Percentiles rank a stretch among this genome's conserved stretches.
Conservation (phyloP, 1,140 invertebrate genomes). For the Zelostemma sp. region DNA sequence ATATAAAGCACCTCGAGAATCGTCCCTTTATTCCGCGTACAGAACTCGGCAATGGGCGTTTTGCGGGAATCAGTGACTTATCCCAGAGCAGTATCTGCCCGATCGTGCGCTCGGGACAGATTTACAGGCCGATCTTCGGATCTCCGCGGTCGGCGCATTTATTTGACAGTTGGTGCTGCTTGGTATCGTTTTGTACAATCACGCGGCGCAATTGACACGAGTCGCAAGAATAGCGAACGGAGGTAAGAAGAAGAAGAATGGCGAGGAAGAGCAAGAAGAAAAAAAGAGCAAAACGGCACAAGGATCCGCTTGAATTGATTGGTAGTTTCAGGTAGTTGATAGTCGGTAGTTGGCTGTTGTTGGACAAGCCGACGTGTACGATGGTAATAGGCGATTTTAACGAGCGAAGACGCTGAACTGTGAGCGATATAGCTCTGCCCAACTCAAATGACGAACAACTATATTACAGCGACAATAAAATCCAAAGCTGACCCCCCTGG, state of each 20-base stretch:
- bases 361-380: slow-evolving; percentile 18
- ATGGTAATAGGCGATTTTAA: slow-evolving; percentile 45
- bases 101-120: background rate
- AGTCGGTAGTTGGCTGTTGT: slow-evolving; percentile 3
- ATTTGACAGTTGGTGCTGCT: slow-evolving; percentile 19
- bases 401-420: slow-evolving; percentile 25
- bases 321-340: slow-evolving; percentile 1
- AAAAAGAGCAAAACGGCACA: background rate
- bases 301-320: background rate
- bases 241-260: background rate
- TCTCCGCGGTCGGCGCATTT: background rate
- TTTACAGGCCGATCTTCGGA: slow-evolving; percentile 2
- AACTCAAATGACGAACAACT: slow-evolving; percentile 13
- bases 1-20: too few relatives aligned
- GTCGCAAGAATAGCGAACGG: background rate
- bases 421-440: background rate
- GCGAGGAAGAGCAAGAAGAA: background rate
- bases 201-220: slow-evolving; percentile 18
- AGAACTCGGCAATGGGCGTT: background rate
- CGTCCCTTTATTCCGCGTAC: background rate
- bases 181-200: background rate
- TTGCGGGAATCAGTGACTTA: slow-evolving; percentile 1
- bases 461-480: slow-evolving; percentile 14
- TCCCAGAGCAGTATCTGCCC: background rate
- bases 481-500: background rate